Percentiles rank a stretch among this genome's conserved stretches.
phyloP scores from a whole-genome alignment of 2,888 invertebrate genomes.

The Phaonia tiefii region DNA sequence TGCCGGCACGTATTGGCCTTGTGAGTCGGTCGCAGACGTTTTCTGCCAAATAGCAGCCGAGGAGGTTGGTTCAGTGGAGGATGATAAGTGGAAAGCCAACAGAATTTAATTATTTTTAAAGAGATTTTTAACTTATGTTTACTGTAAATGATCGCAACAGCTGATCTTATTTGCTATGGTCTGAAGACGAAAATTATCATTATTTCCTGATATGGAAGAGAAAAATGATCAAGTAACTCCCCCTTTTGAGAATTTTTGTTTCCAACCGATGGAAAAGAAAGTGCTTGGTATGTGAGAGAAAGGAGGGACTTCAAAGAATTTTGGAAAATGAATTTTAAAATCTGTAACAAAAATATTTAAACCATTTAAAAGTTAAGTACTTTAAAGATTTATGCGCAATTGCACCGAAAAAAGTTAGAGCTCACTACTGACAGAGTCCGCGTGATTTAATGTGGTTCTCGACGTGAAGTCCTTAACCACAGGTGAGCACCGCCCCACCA shows the following conservation, averaged over 20 bases:
- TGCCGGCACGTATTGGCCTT: constrained; percentile 66
- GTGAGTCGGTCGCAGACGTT: constrained; percentile 18
- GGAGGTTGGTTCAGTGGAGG: not conserved
- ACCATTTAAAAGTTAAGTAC: too few species aligned
- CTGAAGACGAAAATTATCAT: constrained; percentile 11
- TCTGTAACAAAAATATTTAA: too few species aligned
- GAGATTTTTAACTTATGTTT: constrained; percentile 3
- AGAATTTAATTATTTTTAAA: constrained; percentile 35
- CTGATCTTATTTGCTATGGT: constrained; percentile 10
- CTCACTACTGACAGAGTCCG: too few species aligned
- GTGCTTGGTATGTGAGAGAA: constrained; percentile 49
- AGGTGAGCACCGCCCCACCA: too few species aligned
- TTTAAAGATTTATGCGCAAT: too few species aligned
- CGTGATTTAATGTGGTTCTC: too few species aligned
- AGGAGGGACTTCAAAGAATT: too few species aligned
- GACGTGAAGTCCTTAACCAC: too few species aligned
- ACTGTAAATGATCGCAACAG: constrained; percentile 12
- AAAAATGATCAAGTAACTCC: not conserved
- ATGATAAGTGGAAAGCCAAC: constrained; percentile 10
- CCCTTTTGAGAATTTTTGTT: constrained; percentile 54
- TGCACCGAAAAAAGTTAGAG: too few species aligned
- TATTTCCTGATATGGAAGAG: not conserved
- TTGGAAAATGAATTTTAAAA: too few species aligned
- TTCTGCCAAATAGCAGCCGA: constrained; percentile 6
- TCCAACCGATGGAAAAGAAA: constrained; percentile 40